Base-by-base conservation (phyloP, 2,113 vertebrate species). In the Mobula birostris region DNA sequence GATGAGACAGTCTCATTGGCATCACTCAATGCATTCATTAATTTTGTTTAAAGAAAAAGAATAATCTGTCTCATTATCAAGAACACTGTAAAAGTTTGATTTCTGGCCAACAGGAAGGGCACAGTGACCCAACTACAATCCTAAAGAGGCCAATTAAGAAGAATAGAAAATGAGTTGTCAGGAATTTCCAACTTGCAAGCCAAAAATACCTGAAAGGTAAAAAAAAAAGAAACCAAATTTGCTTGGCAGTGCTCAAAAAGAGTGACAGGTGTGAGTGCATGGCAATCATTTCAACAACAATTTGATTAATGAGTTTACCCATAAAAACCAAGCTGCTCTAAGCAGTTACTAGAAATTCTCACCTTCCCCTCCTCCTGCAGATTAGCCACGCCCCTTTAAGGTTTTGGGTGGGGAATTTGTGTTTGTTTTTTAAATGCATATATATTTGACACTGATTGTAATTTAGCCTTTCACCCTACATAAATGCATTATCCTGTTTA, bases 61-160 rank as follows among this genome's bases (percentile, higher is more conserved):
- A 72, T 74, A 93, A 74, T 76, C 70, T 76, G 91, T 72, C 91
- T 74, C 70, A 40, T 93, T 74, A 93, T 93, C 68, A 76, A 27
- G 70, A 93, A 93, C 68, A 93, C 91, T 48, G 24, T 27, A 74
- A 82, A 93, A 93, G 68, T 21, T 74, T 93, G 68, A 74, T 48
- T 40, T 32, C 8, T 66, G 85, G 85, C 85, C 85, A 90, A 27
- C 85, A 90, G 61, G 85, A 90, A 90, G 85, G 91, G 68, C 70
- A 93, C 40, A 29, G 32, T 93, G 91, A 93, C 91, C 91, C 91
- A 74, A 90, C 36, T 74, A 70, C 70, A 74, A 74, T 93, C 70
- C 91, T 93, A 74, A 93, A 93, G 91, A 32, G 91, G 70, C 91
- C 91, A 93, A 93, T 93, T 93, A 93, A 93, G 70, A 93, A 93